These are phyloP conservation scores for Brachionus angularis DNA, from an alignment of 1,140 invertebrate genomes.

Conservation along the genomic window DNA sequence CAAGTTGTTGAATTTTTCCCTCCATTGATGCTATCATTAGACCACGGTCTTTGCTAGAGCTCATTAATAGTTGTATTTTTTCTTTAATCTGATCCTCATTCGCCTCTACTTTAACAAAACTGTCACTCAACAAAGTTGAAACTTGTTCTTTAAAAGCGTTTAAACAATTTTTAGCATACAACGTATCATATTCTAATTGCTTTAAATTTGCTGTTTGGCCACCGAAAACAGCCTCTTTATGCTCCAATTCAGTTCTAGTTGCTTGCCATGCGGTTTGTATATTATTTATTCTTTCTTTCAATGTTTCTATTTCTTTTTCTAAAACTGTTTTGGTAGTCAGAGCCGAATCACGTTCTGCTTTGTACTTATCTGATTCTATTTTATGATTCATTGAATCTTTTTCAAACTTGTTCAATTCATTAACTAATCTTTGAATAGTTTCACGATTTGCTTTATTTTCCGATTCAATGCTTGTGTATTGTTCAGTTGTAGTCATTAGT, in stretches of 20 bases:
- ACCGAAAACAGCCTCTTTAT: slow-evolving; percentile 48
- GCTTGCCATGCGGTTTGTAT: slow-evolving; percentile 52
- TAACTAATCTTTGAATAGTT: slow-evolving; percentile 57
- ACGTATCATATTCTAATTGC: slow-evolving; percentile 47
- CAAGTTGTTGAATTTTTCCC: slow-evolving; percentile 50
- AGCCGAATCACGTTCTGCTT: slow-evolving; percentile 54
- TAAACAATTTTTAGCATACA: slow-evolving; percentile 47
- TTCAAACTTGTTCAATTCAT: slow-evolving; percentile 56
- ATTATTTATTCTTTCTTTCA: slow-evolving; percentile 53
- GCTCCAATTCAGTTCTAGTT: slow-evolving; percentile 52
- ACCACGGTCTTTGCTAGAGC: slow-evolving; percentile 40
- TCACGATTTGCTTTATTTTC: slow-evolving; percentile 58
- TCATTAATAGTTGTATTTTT: slow-evolving; percentile 46
- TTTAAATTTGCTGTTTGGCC: slow-evolving; percentile 45
- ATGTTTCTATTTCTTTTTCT: slow-evolving; percentile 51
- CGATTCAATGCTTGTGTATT: slow-evolving; percentile 51
- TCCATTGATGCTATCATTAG: slow-evolving; percentile 47
- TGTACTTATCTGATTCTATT: slow-evolving; percentile 51
- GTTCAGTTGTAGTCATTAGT: slow-evolving; percentile 53
- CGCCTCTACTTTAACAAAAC: slow-evolving; percentile 46
- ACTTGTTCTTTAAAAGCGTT: slow-evolving; percentile 52
- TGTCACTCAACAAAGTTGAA: slow-evolving; percentile 50
- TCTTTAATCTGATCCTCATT: slow-evolving; percentile 53
- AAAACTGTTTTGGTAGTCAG: slow-evolving; percentile 48
- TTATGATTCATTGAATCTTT: slow-evolving; percentile 51